These are phyloP conservation scores for Anhinga rufa DNA, from an alignment of 2,113 vertebrate genomes.

Conservation along the genomic window DNA sequence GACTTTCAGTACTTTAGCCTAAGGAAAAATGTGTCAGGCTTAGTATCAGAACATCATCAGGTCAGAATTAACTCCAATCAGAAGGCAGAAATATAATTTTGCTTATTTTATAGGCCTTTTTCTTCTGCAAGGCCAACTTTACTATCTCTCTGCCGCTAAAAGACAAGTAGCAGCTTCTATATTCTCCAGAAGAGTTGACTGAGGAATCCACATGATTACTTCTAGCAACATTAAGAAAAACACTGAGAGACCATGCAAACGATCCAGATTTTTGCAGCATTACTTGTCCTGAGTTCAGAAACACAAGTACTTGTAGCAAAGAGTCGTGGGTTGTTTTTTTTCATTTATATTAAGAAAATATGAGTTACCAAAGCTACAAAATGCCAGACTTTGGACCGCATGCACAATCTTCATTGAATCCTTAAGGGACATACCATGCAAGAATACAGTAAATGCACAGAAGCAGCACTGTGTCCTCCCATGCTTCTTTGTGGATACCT, in stretches of 20 bases:
- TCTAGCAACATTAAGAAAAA: not conserved
- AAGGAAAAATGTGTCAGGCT: not conserved
- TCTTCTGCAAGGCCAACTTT: not conserved
- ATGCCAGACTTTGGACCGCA: not conserved
- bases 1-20: not conserved
- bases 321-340: fast-evolving
- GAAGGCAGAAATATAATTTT: not conserved
- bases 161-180: not conserved
- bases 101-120: not conserved
- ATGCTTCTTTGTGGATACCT: not conserved
- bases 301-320: not conserved
- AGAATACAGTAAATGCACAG: not conserved
- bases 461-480: not conserved
- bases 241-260: not conserved
- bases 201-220: not conserved
- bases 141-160: not conserved
- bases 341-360: not conserved
- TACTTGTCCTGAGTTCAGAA: not conserved
- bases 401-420: not conserved
- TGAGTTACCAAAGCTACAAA: not conserved
- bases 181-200: not conserved
- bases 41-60: not conserved
- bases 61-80: not conserved
- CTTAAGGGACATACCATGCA: not conserved
- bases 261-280: not conserved